Percentiles rank a stretch among this genome's conserved stretches.
Evolutionary conservation across 2,797 vertebrate species (phyloP).

Genomic region (Brachyrhaphis roseni): DNA sequence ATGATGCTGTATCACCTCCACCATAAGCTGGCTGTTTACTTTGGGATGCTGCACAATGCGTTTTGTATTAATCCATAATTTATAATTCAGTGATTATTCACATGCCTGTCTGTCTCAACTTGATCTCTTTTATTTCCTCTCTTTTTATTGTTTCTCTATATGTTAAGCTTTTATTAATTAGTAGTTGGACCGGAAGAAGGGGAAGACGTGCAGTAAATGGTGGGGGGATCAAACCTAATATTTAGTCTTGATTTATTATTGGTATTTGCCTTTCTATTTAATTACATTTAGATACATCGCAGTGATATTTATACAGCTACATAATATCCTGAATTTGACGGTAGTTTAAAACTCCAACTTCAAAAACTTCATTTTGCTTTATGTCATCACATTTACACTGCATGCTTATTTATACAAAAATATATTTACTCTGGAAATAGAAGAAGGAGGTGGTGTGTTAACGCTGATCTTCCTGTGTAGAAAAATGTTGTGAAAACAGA

Average conservation of each 20-base stretch:
- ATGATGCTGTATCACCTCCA: not conserved
- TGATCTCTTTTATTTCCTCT: not conserved
- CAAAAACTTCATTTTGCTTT: too few species aligned
- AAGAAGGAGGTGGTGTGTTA: not conserved
- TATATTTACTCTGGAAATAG: not conserved
- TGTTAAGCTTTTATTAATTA: not conserved
- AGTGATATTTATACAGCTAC: not conserved
- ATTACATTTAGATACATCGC: not conserved
- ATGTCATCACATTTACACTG: not conserved
- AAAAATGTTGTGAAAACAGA: not conserved
- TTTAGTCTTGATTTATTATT: not conserved
- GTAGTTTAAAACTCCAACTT: too few species aligned
- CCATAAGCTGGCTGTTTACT: not conserved
- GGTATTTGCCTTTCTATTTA: not conserved
- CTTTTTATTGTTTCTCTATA: not conserved
- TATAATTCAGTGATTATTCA: not conserved
- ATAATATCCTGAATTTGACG: not conserved
- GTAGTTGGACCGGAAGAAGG: not conserved
- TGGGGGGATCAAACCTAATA: not conserved
- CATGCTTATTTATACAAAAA: not conserved
- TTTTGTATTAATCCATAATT: not conserved
- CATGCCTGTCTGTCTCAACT: not conserved
- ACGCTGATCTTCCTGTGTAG: not conserved
- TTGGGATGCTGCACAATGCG: not conserved
- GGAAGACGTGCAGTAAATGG: not conserved